Percentiles rank a stretch among this genome's conserved stretches.
Conservation (phyloP, 2,113 vertebrate genomes). For the Cyprinodon tularosa region DNA sequence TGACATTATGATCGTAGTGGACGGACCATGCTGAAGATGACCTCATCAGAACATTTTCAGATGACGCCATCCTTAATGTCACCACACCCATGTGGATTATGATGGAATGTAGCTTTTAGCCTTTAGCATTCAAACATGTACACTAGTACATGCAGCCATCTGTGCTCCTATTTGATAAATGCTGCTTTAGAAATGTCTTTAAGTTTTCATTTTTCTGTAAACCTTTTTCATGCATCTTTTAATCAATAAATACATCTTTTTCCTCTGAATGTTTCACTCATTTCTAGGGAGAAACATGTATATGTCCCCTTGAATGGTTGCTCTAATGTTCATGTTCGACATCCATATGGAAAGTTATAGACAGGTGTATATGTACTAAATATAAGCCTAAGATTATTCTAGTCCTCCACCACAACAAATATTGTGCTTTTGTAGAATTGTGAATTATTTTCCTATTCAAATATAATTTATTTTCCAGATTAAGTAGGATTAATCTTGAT, state of each 20-base stretch:
- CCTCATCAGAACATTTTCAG: not conserved
- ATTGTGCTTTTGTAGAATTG: too few species aligned
- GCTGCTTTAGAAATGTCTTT: not conserved
- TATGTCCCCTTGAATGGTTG: not conserved
- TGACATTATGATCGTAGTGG: conserved; percentile 67
- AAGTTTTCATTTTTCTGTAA: conserved; percentile 32
- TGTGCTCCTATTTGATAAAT: not conserved
- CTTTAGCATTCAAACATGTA: not conserved
- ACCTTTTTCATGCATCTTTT: not conserved
- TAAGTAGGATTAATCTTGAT: too few species aligned
- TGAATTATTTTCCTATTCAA: too few species aligned
- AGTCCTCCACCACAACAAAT: too few species aligned
- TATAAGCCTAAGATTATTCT: too few species aligned
- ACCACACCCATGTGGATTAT: not conserved
- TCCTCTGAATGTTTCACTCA: not conserved
- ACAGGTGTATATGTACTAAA: too few species aligned
- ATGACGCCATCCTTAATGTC: conserved; percentile 8
- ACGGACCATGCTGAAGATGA: conserved; percentile 59
- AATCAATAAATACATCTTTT: conserved; percentile 22
- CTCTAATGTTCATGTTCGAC: not conserved
- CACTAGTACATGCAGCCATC: not conserved
- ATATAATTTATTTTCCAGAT: too few species aligned
- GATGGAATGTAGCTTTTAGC: conserved; percentile 21
- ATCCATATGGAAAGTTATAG: not conserved
- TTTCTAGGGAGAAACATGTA: not conserved